These are phyloP conservation scores for Thecocarcelia acutangulata DNA, from an alignment of 2,888 invertebrate genomes.

Conservation along the genomic window DNA sequence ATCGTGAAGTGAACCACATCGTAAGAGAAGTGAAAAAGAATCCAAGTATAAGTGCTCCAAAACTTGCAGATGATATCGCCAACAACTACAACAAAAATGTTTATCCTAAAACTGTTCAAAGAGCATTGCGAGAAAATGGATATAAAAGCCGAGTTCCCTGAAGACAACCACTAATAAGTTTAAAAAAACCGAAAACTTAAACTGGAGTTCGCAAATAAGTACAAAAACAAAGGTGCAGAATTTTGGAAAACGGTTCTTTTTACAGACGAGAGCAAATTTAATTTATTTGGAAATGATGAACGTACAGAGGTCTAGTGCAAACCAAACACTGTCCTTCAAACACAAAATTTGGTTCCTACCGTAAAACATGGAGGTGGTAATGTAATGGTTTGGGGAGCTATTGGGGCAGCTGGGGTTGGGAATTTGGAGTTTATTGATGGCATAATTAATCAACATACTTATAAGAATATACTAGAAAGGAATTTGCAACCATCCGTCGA, in stretches of 20 bases:
- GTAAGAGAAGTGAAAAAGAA: no score
- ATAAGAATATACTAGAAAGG: no score
- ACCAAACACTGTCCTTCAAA: neutral
- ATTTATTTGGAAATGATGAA: neutral
- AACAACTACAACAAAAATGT: neutral
- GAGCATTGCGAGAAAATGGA: neutral
- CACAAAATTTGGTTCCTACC: neutral
- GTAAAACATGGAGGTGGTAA: neutral
- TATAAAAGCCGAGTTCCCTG: neutral
- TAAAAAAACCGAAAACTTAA: neutral
- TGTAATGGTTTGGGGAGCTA: neutral
- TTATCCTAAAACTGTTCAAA: no score
- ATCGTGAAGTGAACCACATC: no score
- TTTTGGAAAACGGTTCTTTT: neutral
- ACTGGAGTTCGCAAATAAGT: neutral
- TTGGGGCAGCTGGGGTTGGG: neutral
- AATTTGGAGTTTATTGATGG: neutral
- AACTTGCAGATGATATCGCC: neutral
- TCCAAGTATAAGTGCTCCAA: neutral
- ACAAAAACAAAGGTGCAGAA: neutral
- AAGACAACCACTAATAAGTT: neutral
- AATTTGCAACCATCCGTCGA: no score
- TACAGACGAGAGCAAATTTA: neutral
- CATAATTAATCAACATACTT: no score
- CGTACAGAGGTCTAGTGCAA: neutral